Evolutionary conservation across 2,888 invertebrate species (phyloP).

Genomic region (Exocentrus adspersus): DNA sequence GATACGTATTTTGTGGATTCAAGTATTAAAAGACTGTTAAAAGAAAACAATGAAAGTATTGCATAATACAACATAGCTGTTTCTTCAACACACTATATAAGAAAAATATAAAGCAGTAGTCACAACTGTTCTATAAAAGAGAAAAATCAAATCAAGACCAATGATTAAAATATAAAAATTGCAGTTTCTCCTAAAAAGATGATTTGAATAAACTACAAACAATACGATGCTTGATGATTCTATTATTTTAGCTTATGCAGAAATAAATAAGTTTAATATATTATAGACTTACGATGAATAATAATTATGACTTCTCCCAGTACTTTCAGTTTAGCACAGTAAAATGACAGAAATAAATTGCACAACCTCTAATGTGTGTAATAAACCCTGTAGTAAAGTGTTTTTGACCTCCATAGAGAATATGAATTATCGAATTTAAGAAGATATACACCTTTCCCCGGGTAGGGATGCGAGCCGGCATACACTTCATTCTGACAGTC

Average conservation of each 20-base stretch:
- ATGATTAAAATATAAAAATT: no score
- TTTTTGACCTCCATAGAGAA: constrained; percentile 98
- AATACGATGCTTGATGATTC: no score
- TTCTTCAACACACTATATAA: no score
- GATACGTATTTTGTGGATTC: no score
- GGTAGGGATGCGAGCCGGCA: constrained; percentile 96
- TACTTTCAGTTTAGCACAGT: constrained; percentile 3
- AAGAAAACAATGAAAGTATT: no score
- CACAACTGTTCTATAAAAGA: no score
- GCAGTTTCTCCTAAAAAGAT: no score
- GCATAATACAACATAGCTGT: no score
- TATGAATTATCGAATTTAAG: constrained; percentile 99
- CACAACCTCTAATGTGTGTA: constrained; percentile 78
- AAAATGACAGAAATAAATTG: constrained; percentile 21
- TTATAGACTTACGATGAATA: neutral
- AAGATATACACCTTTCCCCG: constrained; percentile 96
- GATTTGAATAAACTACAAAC: no score
- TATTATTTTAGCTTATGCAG: neutral
- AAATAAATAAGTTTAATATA: neutral
- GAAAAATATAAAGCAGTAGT: no score
- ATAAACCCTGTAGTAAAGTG: constrained; percentile 97
- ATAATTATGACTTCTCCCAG: neutral
- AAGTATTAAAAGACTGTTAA: no score
- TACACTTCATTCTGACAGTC: constrained; percentile 98
- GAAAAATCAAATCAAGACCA: no score